Base-by-base conservation (phyloP, 2,797 vertebrate genomes). In the Sebastes vulpes region DNA sequence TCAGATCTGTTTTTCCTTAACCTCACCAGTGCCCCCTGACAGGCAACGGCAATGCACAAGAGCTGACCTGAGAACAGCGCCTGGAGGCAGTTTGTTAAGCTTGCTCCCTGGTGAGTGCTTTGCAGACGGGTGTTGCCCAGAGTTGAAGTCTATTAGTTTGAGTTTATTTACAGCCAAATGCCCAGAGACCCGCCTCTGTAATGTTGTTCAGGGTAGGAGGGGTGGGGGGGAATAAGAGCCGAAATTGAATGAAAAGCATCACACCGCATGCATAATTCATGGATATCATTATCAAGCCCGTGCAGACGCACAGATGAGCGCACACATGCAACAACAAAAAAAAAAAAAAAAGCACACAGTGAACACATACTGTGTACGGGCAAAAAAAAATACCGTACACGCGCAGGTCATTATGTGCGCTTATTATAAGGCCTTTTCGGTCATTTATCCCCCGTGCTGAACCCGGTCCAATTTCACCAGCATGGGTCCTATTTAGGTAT, bases 131-230 rank as follows among this genome's bases (percentile, higher is more conserved):
- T 92, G 91, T 89, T 92, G 93, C 89, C 90, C 95, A 86, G 89
- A 94, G 93, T 94, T 93, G 90, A 90, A 93, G 91, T 95, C 93
- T 92, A 94, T 95, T 95, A 93, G 92, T 92, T 91, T 3, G 83
- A 94, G 91, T 95, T 94, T 95, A 95, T 95, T 94, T 95, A 95
- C 94, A 95, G 92, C 92, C 93, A 91, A 93, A 93, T 91, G 90
- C 91, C 92, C 89, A 90, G 93, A 92, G 93, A 94, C 87, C 89
- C 42, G 88, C 91, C 84, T 93, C 86, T 92, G 90, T 93, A 91
- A 94, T 94, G 94, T 92, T 94, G 92, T 94, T 94, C 92, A 6
- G 38, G 38, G 14, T 14, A 6, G 14, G 2, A 2, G 0, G 4
- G 38, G 38, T 4, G 82, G 87, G 89, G 87, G 79, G 50, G 87